Conservation (phyloP, 2,888 invertebrate species). For the Callyntrura guangdongensis region DNA sequence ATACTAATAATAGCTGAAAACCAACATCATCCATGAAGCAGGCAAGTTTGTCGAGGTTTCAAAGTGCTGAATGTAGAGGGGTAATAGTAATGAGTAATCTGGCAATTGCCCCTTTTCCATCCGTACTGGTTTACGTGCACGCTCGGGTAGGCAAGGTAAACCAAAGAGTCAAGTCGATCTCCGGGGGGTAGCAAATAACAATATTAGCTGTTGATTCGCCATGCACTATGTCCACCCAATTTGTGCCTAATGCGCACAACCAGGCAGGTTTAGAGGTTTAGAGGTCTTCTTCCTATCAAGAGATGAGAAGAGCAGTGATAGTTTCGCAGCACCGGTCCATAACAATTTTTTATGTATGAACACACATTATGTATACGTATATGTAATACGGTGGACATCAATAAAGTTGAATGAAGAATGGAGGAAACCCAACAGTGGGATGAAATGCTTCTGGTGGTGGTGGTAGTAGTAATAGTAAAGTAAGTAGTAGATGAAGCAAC, state of each 20-base stretch:
- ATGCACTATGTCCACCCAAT: constrained; percentile 67
- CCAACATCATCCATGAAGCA: constrained; percentile 3
- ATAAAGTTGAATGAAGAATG: constrained; percentile 55
- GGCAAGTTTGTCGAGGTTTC: not conserved
- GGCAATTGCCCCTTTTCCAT: constrained; percentile 3
- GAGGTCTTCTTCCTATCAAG: constrained; percentile 34
- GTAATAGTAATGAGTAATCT: not conserved
- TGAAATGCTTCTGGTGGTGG: not conserved
- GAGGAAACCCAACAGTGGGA: not conserved
- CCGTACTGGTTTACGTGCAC: constrained; percentile 37
- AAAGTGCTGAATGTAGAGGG: not conserved
- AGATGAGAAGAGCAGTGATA: constrained; percentile 10
- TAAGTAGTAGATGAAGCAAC: not conserved
- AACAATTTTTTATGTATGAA: constrained; percentile 67
- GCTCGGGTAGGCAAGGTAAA: constrained; percentile 49
- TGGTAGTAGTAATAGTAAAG: not conserved
- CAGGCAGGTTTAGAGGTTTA: constrained; percentile 30
- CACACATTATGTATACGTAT: constrained; percentile 32
- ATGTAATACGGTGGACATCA: constrained; percentile 62
- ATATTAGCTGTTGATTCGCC: constrained; percentile 70
- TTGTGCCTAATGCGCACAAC: constrained; percentile 5
- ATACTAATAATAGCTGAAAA: constrained; percentile 40
- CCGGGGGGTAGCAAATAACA: constrained; percentile 76
- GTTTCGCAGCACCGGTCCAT: constrained; percentile 66
- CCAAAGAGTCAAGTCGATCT: constrained; percentile 68